Evolutionary conservation across 2,113 vertebrate species (phyloP).

Genomic region (Conger conger): DNA sequence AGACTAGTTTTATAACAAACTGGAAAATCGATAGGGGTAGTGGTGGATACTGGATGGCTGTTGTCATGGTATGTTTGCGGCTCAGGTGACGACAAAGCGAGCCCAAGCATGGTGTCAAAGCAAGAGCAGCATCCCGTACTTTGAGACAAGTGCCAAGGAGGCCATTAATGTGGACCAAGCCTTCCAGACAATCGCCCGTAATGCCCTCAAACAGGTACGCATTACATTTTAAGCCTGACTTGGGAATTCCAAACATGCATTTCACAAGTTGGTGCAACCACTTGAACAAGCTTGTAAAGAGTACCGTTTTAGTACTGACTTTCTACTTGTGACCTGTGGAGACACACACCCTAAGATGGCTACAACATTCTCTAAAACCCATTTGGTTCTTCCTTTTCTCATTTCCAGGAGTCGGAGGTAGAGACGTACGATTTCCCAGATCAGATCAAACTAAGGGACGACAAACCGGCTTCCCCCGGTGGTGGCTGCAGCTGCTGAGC

Average conservation of each 20-base stretch:
- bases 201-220: conserved; percentile 86
- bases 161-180: conserved; percentile 89
- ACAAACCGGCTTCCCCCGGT: conserved; percentile 70
- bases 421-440: conserved; percentile 87
- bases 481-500: conserved; percentile 85
- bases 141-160: conserved; percentile 89
- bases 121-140: conserved; percentile 90
- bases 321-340: background rate
- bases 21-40: background rate
- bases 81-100: conserved; percentile 83
- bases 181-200: conserved; percentile 87
- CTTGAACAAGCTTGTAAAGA: background rate
- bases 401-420: conserved; percentile 79
- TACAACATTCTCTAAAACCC: background rate
- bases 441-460: conserved; percentile 87
- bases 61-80: background rate
- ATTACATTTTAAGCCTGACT: background rate
- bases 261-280: background rate
- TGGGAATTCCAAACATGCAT: background rate
- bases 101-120: conserved; percentile 90
- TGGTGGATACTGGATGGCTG: background rate
- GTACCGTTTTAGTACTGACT: background rate
- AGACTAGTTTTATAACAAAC: background rate
- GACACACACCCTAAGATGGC: background rate
- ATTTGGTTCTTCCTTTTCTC: conserved; percentile 12